phyloP scores from a whole-genome alignment of 2,113 vertebrate genomes.

The Neoarius graeffei region DNA sequence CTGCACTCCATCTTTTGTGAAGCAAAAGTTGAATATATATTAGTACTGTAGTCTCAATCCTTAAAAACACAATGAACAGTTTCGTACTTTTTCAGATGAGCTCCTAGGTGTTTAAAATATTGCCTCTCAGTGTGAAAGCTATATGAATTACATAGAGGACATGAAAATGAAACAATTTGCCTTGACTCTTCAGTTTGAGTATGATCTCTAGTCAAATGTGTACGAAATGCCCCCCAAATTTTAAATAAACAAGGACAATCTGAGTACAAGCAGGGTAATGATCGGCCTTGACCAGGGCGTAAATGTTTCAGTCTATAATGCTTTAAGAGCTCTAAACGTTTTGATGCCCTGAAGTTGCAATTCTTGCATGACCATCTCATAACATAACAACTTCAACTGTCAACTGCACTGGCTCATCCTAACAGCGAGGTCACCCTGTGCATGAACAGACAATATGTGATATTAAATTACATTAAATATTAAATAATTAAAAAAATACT shows the following conservation, averaged over 20 bases:
- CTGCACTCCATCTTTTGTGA: constrained; percentile 56
- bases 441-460: no score
- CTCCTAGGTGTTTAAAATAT: constrained; percentile 41
- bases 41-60: background rate
- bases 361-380: constrained; percentile 44
- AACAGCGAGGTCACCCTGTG: no score
- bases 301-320: constrained; percentile 47
- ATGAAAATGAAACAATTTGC: constrained; percentile 38
- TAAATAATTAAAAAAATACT: no score
- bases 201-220: constrained; percentile 54
- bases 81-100: background rate
- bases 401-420: no score
- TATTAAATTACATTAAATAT: no score
- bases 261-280: constrained; percentile 44
- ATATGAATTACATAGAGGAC: constrained; percentile 23
- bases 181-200: constrained; percentile 31
- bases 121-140: constrained; percentile 40
- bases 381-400: background rate
- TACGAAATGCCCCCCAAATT: constrained; percentile 42
- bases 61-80: constrained; percentile 12
- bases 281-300: constrained; percentile 18
- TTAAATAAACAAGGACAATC: constrained; percentile 53
- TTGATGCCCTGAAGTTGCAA: constrained; percentile 39
- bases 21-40: constrained; percentile 22
- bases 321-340: constrained; percentile 43